Percentiles rank a stretch among this genome's conserved stretches.
phyloP scores from a whole-genome alignment of 92 coral and sea anemone species.

The Phenganax stokvisi region DNA sequence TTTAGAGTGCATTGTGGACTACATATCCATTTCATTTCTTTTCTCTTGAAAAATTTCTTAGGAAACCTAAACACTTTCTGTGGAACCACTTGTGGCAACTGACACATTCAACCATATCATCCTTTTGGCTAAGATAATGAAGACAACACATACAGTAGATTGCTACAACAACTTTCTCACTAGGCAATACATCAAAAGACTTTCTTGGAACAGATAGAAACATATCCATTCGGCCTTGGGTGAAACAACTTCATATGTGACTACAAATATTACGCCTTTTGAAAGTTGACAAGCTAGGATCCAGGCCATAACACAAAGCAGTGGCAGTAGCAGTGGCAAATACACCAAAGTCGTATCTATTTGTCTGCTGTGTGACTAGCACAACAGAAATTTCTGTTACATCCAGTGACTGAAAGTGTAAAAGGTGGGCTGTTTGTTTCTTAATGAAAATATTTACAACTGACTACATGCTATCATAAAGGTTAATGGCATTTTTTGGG shows the following conservation, averaged over 20 bases:
- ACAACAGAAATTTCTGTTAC: slow-evolving; percentile 12
- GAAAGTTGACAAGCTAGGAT: slow-evolving; percentile 2
- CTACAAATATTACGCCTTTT: not conserved
- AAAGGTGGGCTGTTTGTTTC: slow-evolving; percentile 26
- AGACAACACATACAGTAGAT: slow-evolving; percentile 17
- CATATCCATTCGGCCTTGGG: not conserved
- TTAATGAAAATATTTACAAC: slow-evolving; percentile 21
- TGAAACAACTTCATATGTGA: not conserved
- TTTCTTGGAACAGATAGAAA: slow-evolving; percentile 7
- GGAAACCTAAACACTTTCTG: not conserved
- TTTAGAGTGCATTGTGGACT: slow-evolving; percentile 21
- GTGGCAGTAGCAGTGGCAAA: slow-evolving; percentile 37
- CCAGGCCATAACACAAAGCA: slow-evolving; percentile 15
- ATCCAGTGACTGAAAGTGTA: slow-evolving; percentile 1
- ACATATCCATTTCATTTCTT: slow-evolving; percentile 1
- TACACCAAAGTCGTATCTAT: slow-evolving; percentile 37
- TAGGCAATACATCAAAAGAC: not conserved
- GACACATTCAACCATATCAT: slow-evolving; percentile 15
- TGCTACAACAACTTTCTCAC: not conserved
- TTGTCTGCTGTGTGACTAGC: slow-evolving; percentile 29
- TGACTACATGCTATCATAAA: slow-evolving; percentile 32
- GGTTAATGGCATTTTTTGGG: slow-evolving; percentile 6
- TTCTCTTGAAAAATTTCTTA: not conserved
- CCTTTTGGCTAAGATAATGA: not conserved
- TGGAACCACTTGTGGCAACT: slow-evolving; percentile 20